Percentiles rank a stretch among this genome's conserved stretches.
Conservation (phyloP, 2,888 invertebrate species). For the Timema cristinae region DNA sequence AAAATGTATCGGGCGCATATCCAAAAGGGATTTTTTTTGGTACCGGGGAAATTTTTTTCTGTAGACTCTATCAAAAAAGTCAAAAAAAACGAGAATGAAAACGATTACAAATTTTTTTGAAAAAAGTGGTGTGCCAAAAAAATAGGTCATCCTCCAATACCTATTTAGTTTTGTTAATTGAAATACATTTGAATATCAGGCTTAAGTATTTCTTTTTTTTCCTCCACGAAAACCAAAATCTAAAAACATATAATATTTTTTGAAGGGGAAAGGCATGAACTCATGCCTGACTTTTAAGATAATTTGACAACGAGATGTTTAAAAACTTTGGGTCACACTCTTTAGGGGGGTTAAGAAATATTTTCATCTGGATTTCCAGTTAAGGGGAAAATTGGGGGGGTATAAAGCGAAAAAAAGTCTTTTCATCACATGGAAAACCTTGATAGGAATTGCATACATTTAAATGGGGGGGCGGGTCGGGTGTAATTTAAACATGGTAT, state of each 20-base stretch:
- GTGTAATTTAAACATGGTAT: no score
- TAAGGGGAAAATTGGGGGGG: no score
- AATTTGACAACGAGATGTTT: not conserved
- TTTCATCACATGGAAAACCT: no score
- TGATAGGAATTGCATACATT: no score
- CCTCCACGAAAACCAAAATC: not conserved
- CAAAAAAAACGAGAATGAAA: constrained; percentile 17
- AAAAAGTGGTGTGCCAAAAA: not conserved
- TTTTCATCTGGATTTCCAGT: no score
- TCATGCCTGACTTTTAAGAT: no score
- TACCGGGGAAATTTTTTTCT: not conserved
- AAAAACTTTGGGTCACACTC: not conserved
- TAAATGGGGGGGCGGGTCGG: no score
- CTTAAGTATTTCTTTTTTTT: not conserved
- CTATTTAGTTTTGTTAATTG: not conserved
- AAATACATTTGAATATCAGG: not conserved
- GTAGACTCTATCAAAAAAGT: constrained; percentile 4
- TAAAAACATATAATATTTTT: not conserved
- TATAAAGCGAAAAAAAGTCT: no score
- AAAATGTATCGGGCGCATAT: constrained; percentile 30
- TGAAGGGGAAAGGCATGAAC: not conserved
- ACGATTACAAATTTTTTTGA: constrained; percentile 13
- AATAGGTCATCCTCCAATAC: not conserved
- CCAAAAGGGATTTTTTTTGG: constrained; percentile 9
- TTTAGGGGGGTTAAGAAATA: no score